Evolutionary conservation across 2,113 vertebrate genomes (phyloP).

Genomic region (Trichomycterus rosablanca): DNA sequence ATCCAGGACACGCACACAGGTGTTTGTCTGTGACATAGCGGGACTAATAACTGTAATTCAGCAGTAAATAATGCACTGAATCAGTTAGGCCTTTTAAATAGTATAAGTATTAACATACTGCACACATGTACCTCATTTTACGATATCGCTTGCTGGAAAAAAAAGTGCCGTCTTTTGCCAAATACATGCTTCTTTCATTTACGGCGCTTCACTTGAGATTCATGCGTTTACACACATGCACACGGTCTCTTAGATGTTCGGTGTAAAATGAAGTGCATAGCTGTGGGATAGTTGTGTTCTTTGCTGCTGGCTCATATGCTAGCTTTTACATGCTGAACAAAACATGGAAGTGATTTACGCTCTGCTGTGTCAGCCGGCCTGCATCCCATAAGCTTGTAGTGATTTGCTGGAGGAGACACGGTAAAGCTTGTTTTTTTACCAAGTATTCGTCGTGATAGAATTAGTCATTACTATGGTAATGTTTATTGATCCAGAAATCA

Average conservation of each 20-base stretch:
- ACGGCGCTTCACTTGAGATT: not conserved
- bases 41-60: too few species aligned
- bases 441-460: not conserved
- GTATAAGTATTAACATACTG: too few species aligned
- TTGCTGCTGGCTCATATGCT: constrained; percentile 58
- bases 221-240: not conserved
- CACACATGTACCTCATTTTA: too few species aligned
- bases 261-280: constrained; percentile 47
- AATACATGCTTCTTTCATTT: constrained; percentile 17
- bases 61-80: too few species aligned
- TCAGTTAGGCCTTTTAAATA: too few species aligned
- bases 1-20: too few species aligned
- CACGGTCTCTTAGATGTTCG: constrained; percentile 19
- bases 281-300: constrained; percentile 46
- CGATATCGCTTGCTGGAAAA: not conserved
- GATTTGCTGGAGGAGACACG: constrained; percentile 49
- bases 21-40: too few species aligned
- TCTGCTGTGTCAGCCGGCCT: constrained; percentile 30
- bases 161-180: not conserved
- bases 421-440: not conserved
- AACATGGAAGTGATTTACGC: constrained; percentile 52
- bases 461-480: not conserved
- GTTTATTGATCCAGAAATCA: constrained; percentile 5
- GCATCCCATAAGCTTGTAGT: constrained; percentile 50
- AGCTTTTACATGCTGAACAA: constrained; percentile 53